phyloP scores from a whole-genome alignment of 2,797 vertebrate genomes.

The Siniperca undulata region DNA sequence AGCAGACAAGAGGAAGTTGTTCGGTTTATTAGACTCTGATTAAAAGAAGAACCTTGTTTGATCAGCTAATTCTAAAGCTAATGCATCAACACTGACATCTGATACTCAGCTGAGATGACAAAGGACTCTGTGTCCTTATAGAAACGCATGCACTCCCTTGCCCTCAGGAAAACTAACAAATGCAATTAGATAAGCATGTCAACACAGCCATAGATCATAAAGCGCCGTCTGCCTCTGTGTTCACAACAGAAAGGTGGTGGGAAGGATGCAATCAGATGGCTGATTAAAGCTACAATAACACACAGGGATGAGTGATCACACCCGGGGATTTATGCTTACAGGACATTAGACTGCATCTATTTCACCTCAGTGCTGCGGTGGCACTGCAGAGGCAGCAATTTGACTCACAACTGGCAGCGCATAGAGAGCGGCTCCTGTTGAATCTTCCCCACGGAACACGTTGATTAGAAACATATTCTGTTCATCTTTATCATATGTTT shows the following conservation, averaged over 20 bases:
- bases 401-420: slow-evolving; percentile 2
- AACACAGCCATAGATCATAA: slow-evolving; percentile 65
- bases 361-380: slow-evolving; percentile 27
- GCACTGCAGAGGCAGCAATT: slow-evolving; percentile 50
- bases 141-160: neutral
- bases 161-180: slow-evolving; percentile 46
- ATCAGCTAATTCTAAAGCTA: slow-evolving; percentile 54
- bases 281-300: slow-evolving; percentile 85
- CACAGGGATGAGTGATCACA: slow-evolving; percentile 78
- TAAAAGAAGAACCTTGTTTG: slow-evolving; percentile 61
- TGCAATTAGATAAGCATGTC: slow-evolving; percentile 62
- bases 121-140: slow-evolving; percentile 10
- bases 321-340: slow-evolving; percentile 84
- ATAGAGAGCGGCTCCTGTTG: slow-evolving; percentile 19
- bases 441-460: slow-evolving; percentile 1
- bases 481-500: neutral
- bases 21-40: slow-evolving; percentile 56
- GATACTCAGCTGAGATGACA: slow-evolving; percentile 44
- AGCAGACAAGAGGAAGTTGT: slow-evolving; percentile 27
- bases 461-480: slow-evolving; percentile 19
- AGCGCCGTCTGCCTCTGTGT: slow-evolving; percentile 52
- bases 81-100: slow-evolving; percentile 58
- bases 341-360: slow-evolving; percentile 75
- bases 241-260: slow-evolving; percentile 68
- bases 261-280: slow-evolving; percentile 74